A percentile compares a stretch with the other conserved stretches of the same genome.
These are phyloP conservation scores for Sturnira hondurensis DNA, from an alignment of 2,113 vertebrate genomes.

Conservation along the genomic window DNA sequence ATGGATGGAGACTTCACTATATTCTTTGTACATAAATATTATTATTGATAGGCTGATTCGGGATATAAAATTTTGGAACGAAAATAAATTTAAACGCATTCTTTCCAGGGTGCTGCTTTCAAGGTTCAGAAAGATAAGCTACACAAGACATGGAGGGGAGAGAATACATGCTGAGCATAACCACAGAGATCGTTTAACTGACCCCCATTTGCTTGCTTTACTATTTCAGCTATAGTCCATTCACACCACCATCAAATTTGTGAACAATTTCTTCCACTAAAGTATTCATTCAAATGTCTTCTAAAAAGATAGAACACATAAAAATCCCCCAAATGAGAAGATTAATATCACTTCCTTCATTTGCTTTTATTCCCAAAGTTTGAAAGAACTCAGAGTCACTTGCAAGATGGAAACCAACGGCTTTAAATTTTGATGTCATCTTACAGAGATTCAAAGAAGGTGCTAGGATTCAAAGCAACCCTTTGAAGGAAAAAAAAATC, in stretches of 20 bases:
- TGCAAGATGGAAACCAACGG: conserved; percentile 45
- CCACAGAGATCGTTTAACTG: conserved; percentile 43
- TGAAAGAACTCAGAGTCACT: conserved; percentile 48
- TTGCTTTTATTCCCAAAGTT: conserved; percentile 47
- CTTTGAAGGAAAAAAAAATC: conserved; percentile 44
- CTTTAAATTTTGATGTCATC: conserved; percentile 57
- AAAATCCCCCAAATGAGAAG: conserved; percentile 5
- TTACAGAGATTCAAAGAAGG: conserved; percentile 47
- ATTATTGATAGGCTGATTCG: conserved; percentile 61
- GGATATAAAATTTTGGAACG: conserved; percentile 32
- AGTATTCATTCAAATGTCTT: background rate
- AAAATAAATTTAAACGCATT: conserved; percentile 67
- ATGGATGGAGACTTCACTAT: background rate
- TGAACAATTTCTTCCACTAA: conserved; percentile 10
- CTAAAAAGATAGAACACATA: conserved; percentile 20
- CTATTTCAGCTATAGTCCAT: conserved; percentile 18
- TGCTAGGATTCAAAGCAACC: conserved; percentile 35
- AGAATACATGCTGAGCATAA: background rate
- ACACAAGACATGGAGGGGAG: background rate
- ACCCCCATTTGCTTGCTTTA: background rate
- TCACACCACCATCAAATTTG: background rate
- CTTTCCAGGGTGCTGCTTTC: conserved; percentile 44
- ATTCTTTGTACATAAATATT: conserved; percentile 55
- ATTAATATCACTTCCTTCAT: background rate
- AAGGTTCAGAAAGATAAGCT: conserved; percentile 28